Evolutionary conservation across 2,113 vertebrate genomes (phyloP).

Genomic region (Corapipo altera): DNA sequence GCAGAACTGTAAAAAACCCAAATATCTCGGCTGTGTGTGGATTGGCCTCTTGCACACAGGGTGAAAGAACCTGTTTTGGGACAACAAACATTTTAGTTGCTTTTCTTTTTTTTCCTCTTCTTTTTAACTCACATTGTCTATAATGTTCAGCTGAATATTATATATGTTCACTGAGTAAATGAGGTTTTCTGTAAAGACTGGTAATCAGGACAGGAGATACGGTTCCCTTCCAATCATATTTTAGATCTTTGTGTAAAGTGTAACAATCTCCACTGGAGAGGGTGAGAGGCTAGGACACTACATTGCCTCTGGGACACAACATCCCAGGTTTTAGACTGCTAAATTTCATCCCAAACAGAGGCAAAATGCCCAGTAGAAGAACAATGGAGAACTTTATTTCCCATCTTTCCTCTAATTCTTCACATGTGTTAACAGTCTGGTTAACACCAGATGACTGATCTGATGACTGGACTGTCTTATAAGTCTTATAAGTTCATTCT

Average conservation of each 20-base stretch:
- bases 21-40: background rate
- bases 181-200: background rate
- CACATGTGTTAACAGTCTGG: background rate
- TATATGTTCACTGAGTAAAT: background rate
- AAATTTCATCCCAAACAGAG: background rate
- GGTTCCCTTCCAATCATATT: background rate
- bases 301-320: background rate
- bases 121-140: background rate
- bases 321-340: background rate
- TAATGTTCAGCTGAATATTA: background rate
- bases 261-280: background rate
- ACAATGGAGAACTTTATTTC: background rate
- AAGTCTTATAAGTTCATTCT: background rate
- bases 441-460: background rate
- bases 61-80: background rate
- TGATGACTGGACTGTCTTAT: background rate
- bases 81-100: rapidly evolving
- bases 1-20: background rate
- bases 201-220: background rate
- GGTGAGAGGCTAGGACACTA: background rate
- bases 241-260: background rate
- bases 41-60: background rate
- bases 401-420: background rate
- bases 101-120: background rate
- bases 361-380: background rate